phyloP scores from a whole-genome alignment of 2,797 vertebrate genomes.

The Anabas testudineus region DNA sequence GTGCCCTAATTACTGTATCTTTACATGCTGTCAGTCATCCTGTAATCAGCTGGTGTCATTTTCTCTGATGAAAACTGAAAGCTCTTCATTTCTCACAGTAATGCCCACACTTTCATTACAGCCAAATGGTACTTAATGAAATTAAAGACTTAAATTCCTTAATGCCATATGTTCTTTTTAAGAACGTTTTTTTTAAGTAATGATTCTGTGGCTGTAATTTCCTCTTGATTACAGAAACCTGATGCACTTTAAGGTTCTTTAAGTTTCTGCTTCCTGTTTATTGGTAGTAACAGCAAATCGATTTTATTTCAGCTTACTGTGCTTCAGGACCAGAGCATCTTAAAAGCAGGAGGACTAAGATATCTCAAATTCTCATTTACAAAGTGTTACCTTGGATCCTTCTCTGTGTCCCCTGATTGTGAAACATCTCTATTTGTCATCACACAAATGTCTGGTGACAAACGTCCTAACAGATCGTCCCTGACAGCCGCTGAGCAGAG shows the following conservation, averaged over 20 bases:
- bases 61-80: neutral
- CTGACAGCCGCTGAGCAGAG: constrained; percentile 25
- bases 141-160: constrained; percentile 31
- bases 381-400: neutral
- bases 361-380: neutral
- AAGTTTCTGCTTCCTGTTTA: too few relatives aligned
- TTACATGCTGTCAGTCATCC: neutral
- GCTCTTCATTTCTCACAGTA: constrained; percentile 17
- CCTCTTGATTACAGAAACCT: neutral
- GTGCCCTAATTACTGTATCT: neutral
- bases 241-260: neutral
- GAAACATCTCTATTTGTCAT: constrained; percentile 25
- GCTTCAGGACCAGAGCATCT: neutral
- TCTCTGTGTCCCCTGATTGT: neutral
- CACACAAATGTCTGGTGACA: constrained; percentile 14
- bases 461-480: constrained; percentile 20
- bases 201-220: neutral
- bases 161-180: neutral
- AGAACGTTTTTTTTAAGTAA: neutral
- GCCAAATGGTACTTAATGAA: constrained; percentile 31
- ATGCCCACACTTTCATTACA: constrained; percentile 11
- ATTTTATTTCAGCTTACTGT: neutral
- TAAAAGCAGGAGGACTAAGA: neutral
- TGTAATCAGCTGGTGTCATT: constrained; percentile 6
- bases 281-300: too few relatives aligned